These are phyloP conservation scores for Amphipyra tragopoginis DNA, from an alignment of 2,888 invertebrate species.

Conservation along the genomic window DNA sequence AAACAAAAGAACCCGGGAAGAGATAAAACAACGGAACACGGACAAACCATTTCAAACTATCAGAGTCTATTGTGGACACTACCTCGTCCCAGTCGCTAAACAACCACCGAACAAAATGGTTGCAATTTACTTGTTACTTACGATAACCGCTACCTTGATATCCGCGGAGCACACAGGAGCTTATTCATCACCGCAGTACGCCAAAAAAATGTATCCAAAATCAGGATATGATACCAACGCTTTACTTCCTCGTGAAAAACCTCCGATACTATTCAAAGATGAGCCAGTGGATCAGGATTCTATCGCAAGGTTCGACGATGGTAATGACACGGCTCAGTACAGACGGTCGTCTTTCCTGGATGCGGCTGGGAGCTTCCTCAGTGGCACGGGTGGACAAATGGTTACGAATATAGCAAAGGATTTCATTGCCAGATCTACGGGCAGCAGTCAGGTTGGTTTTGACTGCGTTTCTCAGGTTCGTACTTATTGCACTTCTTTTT, in stretches of 20 bases:
- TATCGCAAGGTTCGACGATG: slow-evolving; percentile 74
- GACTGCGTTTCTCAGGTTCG: slow-evolving; percentile 89
- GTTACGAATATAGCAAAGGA: slow-evolving; percentile 91
- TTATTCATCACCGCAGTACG: slow-evolving; percentile 87
- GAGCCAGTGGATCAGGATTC: slow-evolving; percentile 63
- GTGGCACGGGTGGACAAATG: slow-evolving; percentile 86
- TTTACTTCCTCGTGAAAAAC: slow-evolving; percentile 78
- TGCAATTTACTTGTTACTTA: slow-evolving; percentile 67
- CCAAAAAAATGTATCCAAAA: slow-evolving; percentile 85
- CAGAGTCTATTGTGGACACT: slow-evolving; percentile 71
- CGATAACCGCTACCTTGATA: slow-evolving; percentile 58
- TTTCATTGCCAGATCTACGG: slow-evolving; percentile 92
- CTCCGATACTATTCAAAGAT: slow-evolving; percentile 71
- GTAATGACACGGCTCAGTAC: slow-evolving; percentile 74
- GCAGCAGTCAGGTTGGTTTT: slow-evolving; percentile 92
- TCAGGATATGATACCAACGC: slow-evolving; percentile 76
- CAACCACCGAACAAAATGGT: slow-evolving; percentile 74
- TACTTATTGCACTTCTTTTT: slow-evolving; percentile 74
- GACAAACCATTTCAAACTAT: slow-evolving; percentile 72
- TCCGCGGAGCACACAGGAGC: slow-evolving; percentile 84
- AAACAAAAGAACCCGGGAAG: slow-evolving; percentile 86
- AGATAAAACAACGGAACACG: slow-evolving; percentile 84
- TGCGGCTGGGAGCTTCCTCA: slow-evolving; percentile 81
- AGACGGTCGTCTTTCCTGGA: slow-evolving; percentile 80
- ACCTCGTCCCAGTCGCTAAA: slow-evolving; percentile 71